Conservation (phyloP, 1,140 invertebrate genomes). For the Leguminivora glycinivorella region DNA sequence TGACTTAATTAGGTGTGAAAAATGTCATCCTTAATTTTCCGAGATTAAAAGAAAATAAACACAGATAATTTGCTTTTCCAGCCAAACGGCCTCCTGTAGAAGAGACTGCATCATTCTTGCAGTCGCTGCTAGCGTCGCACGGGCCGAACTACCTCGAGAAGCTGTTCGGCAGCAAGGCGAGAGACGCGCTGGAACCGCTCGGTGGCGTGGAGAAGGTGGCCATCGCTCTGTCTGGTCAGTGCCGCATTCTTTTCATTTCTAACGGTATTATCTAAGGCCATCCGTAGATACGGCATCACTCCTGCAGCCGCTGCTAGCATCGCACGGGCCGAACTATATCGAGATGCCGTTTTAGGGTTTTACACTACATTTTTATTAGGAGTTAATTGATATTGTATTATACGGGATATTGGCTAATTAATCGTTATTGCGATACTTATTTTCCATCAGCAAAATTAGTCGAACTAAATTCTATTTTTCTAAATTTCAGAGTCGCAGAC, state of each 20-base stretch:
- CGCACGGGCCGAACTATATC: too few species aligned
- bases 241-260: background rate
- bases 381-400: too few species aligned
- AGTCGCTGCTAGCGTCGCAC: slow-evolving; percentile 94
- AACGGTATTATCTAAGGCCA: too few species aligned
- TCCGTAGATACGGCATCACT: too few species aligned
- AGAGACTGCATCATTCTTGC: slow-evolving; percentile 96
- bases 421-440: too few species aligned
- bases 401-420: too few species aligned
- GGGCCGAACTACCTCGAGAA: slow-evolving; percentile 98
- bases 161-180: slow-evolving; percentile 95
- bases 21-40: too few species aligned
- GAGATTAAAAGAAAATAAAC: background rate
- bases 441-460: too few species aligned
- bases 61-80: slow-evolving; percentile 71
- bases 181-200: slow-evolving; percentile 92
- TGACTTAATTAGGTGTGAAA: too few species aligned
- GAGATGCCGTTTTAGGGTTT: too few species aligned
- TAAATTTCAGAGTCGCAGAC: slow-evolving; percentile 93
- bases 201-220: slow-evolving; percentile 97
- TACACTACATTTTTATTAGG: too few species aligned
- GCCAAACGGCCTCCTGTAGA: slow-evolving; percentile 98
- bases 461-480: background rate
- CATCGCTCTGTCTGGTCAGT: slow-evolving; percentile 94
- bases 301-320: too few species aligned